A percentile compares a stretch with the other conserved stretches of the same genome.
Conservation (phyloP, 2,888 invertebrate genomes). For the Metallyticus violacea region DNA sequence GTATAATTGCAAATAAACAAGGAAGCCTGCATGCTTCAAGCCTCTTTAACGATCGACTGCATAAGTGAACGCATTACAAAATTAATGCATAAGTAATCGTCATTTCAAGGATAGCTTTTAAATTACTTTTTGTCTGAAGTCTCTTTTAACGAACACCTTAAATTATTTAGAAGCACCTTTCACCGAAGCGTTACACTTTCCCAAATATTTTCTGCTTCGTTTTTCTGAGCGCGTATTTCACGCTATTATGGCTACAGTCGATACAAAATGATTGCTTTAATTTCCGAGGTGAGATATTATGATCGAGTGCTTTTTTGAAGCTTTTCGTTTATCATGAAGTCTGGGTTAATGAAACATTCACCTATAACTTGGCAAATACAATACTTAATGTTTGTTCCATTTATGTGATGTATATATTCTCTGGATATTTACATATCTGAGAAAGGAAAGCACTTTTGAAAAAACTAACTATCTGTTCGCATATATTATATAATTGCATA, state of each 20-base stretch:
- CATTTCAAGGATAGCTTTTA: background rate
- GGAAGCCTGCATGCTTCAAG: background rate
- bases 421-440: background rate
- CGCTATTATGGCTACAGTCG: background rate
- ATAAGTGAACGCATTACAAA: background rate
- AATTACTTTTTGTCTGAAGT: background rate
- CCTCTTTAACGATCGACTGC: background rate
- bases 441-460: background rate
- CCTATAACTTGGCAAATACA: background rate
- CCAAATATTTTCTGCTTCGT: background rate
- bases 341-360: background rate
- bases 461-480: background rate
- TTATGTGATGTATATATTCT: background rate
- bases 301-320: background rate
- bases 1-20: background rate
- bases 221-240: background rate
- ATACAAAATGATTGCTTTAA: background rate
- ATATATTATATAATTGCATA: background rate
- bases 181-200: background rate
- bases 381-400: background rate
- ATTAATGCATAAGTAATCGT: background rate
- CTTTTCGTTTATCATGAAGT: background rate
- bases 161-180: background rate
- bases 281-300: background rate
- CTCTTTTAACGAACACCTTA: background rate